phyloP scores from a whole-genome alignment of 2,797 vertebrate species.

The Myotis daubentonii region DNA sequence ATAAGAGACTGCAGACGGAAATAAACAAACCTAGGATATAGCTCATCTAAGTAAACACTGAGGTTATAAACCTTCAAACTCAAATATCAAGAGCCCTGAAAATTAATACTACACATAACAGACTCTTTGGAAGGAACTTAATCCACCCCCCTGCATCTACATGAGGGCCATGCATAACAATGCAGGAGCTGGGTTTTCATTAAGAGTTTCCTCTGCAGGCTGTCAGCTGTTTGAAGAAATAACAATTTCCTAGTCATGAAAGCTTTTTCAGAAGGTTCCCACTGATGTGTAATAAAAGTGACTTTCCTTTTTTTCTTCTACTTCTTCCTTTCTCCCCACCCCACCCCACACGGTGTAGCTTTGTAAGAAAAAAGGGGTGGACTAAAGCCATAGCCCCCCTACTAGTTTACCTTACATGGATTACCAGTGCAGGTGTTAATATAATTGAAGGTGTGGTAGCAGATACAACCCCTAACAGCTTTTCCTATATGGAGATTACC shows the following conservation, averaged over 20 bases:
- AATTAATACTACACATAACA: slow-evolving; percentile 93
- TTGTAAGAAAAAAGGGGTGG: slow-evolving; percentile 83
- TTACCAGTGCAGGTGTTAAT: slow-evolving; percentile 94
- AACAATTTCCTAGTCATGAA: slow-evolving; percentile 96
- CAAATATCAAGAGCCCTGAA: slow-evolving; percentile 92
- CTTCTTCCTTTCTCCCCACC: slow-evolving; percentile 22
- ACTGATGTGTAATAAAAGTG: slow-evolving; percentile 93
- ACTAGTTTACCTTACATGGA: slow-evolving; percentile 89
- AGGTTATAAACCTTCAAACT: slow-evolving; percentile 95
- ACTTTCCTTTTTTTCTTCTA: slow-evolving; percentile 87
- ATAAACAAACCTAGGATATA: slow-evolving; percentile 86
- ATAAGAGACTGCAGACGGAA: slow-evolving; percentile 85
- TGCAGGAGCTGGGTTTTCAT: slow-evolving; percentile 94
- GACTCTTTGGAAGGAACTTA: slow-evolving; percentile 95
- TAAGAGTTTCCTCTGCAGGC: slow-evolving; percentile 94
- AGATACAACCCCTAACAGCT: slow-evolving; percentile 88
- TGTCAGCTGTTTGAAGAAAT: slow-evolving; percentile 95
- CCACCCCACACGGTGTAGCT: slow-evolving; percentile 84
- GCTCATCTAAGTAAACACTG: slow-evolving; percentile 93
- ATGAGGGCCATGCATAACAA: slow-evolving; percentile 91
- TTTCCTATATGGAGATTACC: slow-evolving; percentile 92
- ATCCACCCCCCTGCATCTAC: slow-evolving; percentile 96
- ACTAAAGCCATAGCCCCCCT: slow-evolving; percentile 89
- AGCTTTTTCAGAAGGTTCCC: slow-evolving; percentile 90
- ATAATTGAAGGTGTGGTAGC: slow-evolving; percentile 96